Evolutionary conservation across 30 jellyfish, hydroid and myxozoan genomes (phyloP).

Genomic region (Chironex yamaguchii): DNA sequence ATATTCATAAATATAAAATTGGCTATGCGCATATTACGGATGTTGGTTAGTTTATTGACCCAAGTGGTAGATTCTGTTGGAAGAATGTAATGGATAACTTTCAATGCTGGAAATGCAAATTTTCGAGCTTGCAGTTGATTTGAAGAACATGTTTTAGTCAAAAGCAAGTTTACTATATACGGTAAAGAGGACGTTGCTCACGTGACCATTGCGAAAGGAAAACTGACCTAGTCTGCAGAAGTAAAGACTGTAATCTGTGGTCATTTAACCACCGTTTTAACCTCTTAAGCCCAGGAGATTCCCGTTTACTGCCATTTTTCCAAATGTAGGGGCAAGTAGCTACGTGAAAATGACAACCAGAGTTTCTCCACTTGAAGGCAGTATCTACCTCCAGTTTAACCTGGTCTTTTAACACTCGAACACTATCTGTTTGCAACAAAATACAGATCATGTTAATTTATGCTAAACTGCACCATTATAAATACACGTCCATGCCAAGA

Average conservation of each 20-base stretch:
- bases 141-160: background rate
- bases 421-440: too few relatives aligned
- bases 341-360: background rate
- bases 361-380: background rate
- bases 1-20: background rate
- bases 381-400: background rate
- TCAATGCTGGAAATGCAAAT: background rate
- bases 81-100: background rate
- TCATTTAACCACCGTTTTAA: background rate
- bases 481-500: too few relatives aligned
- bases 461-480: too few relatives aligned
- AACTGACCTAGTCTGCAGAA: too few relatives aligned
- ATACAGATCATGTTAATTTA: too few relatives aligned
- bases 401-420: background rate
- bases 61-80: background rate
- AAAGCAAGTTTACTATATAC: background rate
- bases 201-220: too few relatives aligned
- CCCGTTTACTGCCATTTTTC: background rate
- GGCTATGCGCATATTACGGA: background rate
- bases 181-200: background rate
- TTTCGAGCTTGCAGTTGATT: background rate
- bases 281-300: background rate
- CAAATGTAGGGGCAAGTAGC: background rate
- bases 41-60: background rate
- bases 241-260: background rate